Conservation (phyloP, 2,888 invertebrate genomes). For the Scaeva pyrastri region DNA sequence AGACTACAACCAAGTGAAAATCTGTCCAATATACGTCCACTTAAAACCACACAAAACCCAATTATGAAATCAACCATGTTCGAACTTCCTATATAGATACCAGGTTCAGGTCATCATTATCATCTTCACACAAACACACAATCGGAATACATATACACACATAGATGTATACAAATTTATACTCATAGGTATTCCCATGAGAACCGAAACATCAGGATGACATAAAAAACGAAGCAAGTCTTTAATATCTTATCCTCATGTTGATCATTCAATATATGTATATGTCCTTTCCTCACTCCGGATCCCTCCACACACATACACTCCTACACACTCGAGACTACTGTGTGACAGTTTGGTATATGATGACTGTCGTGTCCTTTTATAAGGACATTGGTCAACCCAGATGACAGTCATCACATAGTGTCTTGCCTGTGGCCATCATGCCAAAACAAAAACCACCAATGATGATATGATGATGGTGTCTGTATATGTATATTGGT, state of each 20-base stretch:
- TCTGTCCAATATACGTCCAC: slow-evolving; percentile 35
- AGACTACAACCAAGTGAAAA: slow-evolving; percentile 23
- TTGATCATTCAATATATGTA: slow-evolving; percentile 27
- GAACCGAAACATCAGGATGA: slow-evolving; percentile 10
- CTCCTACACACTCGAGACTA: slow-evolving; percentile 5
- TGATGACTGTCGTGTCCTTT: slow-evolving; percentile 23
- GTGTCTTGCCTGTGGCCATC: slow-evolving; percentile 29
- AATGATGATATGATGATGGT: slow-evolving; percentile 11
- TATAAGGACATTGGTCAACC: slow-evolving; percentile 54
- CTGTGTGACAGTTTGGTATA: not conserved
- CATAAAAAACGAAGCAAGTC: not conserved
- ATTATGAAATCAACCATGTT: slow-evolving; percentile 35
- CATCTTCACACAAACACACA: not conserved
- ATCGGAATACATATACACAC: too few relatives aligned
- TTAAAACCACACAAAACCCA: slow-evolving; percentile 39
- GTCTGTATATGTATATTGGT: too few relatives aligned
- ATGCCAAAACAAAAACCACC: slow-evolving; percentile 37
- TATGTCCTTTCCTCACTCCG: slow-evolving; percentile 21
- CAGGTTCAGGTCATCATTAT: slow-evolving; percentile 17
- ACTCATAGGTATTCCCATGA: too few relatives aligned
- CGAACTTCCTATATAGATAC: not conserved
- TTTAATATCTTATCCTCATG: slow-evolving; percentile 21
- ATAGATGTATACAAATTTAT: not conserved
- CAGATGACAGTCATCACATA: slow-evolving; percentile 48
- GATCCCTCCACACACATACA: not conserved